A percentile compares a stretch with the other conserved stretches of the same genome.
These are phyloP conservation scores for Sebastes matsubarae DNA, from an alignment of 2,797 vertebrate species.

Conservation along the genomic window DNA sequence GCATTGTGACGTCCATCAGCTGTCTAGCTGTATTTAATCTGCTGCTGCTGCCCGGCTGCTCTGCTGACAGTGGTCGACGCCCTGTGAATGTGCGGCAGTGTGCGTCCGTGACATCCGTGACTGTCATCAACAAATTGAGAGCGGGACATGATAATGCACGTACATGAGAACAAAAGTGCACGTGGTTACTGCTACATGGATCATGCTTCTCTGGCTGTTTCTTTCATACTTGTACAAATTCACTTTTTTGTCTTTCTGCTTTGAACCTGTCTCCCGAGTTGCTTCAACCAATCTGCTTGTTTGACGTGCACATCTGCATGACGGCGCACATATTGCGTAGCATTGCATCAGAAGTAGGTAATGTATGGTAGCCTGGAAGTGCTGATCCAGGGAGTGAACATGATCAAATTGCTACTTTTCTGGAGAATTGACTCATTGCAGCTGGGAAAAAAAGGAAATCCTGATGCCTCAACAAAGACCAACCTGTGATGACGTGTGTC, in stretches of 20 bases:
- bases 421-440: neutral
- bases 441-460: neutral
- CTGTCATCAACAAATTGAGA: conserved; percentile 27
- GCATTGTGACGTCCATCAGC: conserved; percentile 55
- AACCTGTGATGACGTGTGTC: neutral
- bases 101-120: neutral
- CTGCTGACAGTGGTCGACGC: conserved; percentile 7
- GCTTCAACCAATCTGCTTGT: neutral
- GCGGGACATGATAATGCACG: neutral
- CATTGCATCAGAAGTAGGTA: neutral
- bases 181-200: neutral
- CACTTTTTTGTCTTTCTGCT: neutral
- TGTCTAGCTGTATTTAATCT: conserved; percentile 43
- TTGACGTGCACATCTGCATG: neutral
- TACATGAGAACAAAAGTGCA: neutral
- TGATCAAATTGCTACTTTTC: neutral
- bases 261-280: neutral
- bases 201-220: neutral
- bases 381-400: neutral
- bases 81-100: conserved; percentile 3
- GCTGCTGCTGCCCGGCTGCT: conserved; percentile 4
- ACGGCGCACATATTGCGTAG: neutral
- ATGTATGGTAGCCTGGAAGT: neutral
- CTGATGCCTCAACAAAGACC: neutral
- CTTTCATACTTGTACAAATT: neutral